Percentiles rank a stretch among this genome's conserved stretches.
These are phyloP conservation scores for Lasiurus cinereus DNA, from an alignment of 2,113 vertebrate species.

Conservation along the genomic window DNA sequence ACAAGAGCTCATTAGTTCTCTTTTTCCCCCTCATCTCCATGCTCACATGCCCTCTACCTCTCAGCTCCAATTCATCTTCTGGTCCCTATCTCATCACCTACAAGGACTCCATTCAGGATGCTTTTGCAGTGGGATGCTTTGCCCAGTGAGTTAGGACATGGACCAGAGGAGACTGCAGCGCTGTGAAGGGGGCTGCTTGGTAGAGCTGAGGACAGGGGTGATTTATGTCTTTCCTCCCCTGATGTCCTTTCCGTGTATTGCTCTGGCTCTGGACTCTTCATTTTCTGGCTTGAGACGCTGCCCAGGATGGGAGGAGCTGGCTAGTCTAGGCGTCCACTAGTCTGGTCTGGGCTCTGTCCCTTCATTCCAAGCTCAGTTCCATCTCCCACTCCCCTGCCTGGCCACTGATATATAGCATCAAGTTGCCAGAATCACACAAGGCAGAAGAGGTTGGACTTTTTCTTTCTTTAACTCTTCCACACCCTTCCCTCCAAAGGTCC, in stretches of 20 bases:
- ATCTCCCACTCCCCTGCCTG: constrained; percentile 1
- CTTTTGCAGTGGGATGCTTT: background rate
- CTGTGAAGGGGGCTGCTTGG: background rate
- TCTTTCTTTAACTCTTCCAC: background rate
- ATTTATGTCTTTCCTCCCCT: background rate
- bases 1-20: constrained; percentile 1
- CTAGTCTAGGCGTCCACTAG: background rate
- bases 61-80: background rate
- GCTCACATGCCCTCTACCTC: background rate
- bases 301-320: constrained; percentile 39
- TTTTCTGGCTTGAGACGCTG: constrained; percentile 12
- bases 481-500: background rate
- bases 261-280: constrained; percentile 5
- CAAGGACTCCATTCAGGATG: background rate
- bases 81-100: background rate
- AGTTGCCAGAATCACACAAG: background rate
- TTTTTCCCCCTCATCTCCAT: background rate
- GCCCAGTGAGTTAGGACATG: background rate
- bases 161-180: background rate
- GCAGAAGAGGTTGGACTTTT: background rate
- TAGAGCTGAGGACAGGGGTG: background rate
- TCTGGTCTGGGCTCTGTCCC: constrained; percentile 54
- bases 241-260: background rate
- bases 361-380: constrained; percentile 27
- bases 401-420: background rate